phyloP scores from a whole-genome alignment of 92 coral and sea anemone species.

The Meandrina meandrites region DNA sequence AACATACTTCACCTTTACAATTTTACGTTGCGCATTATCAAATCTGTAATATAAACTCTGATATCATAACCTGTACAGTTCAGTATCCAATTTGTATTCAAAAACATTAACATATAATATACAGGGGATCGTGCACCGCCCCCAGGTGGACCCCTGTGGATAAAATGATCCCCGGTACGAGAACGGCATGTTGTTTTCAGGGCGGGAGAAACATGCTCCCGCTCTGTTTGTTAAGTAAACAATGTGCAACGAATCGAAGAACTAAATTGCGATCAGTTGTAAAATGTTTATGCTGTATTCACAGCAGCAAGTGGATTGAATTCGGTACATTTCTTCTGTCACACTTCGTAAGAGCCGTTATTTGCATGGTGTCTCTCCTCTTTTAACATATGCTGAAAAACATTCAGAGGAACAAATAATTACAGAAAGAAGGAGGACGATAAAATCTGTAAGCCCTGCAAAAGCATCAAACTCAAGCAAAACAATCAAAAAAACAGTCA shows the following conservation, averaged over 20 bases:
- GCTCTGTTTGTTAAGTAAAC: too few species aligned
- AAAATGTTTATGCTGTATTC: not conserved
- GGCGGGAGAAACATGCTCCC: too few species aligned
- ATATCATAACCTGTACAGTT: not conserved
- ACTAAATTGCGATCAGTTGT: not conserved
- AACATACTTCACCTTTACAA: not conserved
- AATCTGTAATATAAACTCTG: not conserved
- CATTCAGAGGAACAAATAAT: not conserved
- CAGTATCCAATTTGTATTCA: not conserved
- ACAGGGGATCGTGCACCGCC: too few species aligned
- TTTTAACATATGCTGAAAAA: constrained; percentile 75
- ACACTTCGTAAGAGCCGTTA: constrained; percentile 30
- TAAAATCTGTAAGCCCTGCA: not conserved
- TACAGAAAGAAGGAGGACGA: not conserved
- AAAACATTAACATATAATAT: not conserved
- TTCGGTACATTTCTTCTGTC: not conserved
- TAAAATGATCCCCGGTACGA: too few species aligned
- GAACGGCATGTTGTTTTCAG: too few species aligned
- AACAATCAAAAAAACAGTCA: not conserved
- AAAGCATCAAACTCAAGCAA: not conserved
- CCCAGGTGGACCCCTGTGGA: too few species aligned
- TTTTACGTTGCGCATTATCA: not conserved
- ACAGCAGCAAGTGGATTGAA: not conserved
- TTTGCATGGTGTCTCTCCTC: constrained; percentile 59
- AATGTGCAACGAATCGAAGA: too few species aligned